Conservation (phyloP, 2,113 vertebrate genomes). For the Percina caprodes region DNA sequence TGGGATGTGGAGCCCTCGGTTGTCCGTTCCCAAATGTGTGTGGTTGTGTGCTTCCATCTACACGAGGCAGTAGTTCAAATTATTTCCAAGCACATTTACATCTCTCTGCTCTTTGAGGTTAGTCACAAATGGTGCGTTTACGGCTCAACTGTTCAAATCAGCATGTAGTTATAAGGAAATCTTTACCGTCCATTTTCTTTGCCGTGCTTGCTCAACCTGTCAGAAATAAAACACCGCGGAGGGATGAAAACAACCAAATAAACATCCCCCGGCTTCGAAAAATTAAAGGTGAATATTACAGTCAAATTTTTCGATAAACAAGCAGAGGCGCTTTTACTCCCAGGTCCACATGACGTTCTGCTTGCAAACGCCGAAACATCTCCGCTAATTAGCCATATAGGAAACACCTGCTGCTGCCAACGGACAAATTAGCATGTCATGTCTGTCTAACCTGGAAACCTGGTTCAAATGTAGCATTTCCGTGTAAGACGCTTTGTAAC, state of each 20-base stretch:
- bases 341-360: background rate
- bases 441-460: background rate
- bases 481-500: too few relatives aligned
- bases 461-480: too few relatives aligned
- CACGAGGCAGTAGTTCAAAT: background rate
- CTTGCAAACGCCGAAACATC: background rate
- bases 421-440: background rate
- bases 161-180: background rate
- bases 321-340: constrained; percentile 13
- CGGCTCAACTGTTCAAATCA: too few relatives aligned
- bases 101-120: background rate
- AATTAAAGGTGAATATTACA: background rate
- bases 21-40: constrained; percentile 68
- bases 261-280: constrained; percentile 27
- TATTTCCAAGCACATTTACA: background rate
- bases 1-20: constrained; percentile 70
- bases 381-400: constrained; percentile 55
- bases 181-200: constrained; percentile 79
- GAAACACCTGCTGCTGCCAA: constrained; percentile 55
- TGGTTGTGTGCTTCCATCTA: constrained; percentile 72
- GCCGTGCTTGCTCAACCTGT: constrained; percentile 32
- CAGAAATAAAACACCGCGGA: constrained; percentile 60
- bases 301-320: constrained; percentile 13
- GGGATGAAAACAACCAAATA: constrained; percentile 29
- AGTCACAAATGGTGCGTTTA: too few relatives aligned